Percentiles rank a stretch among this genome's conserved stretches.
Evolutionary conservation across 2,113 vertebrate genomes (phyloP).

Genomic region (Sakesphorus luctuosus): DNA sequence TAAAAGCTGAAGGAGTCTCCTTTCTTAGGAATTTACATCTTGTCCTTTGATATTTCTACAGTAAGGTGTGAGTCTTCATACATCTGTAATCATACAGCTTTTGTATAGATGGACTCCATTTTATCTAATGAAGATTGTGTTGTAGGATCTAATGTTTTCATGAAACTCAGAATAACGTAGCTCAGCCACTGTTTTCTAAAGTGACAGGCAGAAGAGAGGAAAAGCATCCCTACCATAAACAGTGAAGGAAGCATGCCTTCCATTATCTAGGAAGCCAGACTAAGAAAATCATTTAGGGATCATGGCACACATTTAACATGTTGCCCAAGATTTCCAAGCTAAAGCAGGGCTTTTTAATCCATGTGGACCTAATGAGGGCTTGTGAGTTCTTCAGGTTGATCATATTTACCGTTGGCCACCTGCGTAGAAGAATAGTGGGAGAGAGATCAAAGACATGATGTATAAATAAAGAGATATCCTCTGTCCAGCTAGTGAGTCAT

Average conservation of each 20-base stretch:
- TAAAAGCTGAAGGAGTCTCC: not conserved
- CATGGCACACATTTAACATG: not conserved
- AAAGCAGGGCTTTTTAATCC: not conserved
- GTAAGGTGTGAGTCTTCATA: rapidly evolving
- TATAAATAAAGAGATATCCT: not conserved
- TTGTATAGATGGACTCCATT: not conserved
- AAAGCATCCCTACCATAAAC: not conserved
- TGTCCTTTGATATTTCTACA: not conserved
- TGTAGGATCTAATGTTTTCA: not conserved
- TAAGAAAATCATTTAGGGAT: not conserved
- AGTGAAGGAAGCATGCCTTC: not conserved
- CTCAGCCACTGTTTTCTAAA: not conserved
- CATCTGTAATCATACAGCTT: not conserved
- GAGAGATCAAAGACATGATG: not conserved
- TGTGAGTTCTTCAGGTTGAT: not conserved
- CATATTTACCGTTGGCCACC: not conserved
- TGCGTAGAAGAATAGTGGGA: not conserved
- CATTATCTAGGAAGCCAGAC: not conserved
- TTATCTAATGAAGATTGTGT: not conserved
- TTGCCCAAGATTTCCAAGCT: not conserved
- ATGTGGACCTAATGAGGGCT: not conserved
- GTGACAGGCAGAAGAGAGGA: not conserved
- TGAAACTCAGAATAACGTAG: not conserved
- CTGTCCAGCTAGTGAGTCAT: not conserved
- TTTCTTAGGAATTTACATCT: not conserved